Conservation (phyloP, 2,113 vertebrate genomes). For the Todiramphus chloris region DNA sequence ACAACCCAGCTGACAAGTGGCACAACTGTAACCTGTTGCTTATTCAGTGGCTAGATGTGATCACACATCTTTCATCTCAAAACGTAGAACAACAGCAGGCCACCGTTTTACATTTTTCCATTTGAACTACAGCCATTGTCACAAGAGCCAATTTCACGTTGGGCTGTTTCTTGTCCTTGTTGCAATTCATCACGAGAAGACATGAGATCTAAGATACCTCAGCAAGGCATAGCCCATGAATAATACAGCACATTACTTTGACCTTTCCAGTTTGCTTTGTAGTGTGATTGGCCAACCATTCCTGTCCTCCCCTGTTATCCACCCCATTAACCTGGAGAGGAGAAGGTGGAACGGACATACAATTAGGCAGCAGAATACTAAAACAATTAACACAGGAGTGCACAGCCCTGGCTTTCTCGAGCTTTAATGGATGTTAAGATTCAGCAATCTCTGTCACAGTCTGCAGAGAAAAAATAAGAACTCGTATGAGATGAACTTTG, state of each 20-base stretch:
- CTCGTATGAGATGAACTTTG: not conserved
- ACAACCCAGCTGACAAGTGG: not conserved
- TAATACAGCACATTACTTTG: constrained; percentile 48
- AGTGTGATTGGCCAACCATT: constrained; percentile 28
- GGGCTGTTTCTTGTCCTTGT: constrained; percentile 56
- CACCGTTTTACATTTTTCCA: constrained; percentile 49
- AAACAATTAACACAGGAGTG: constrained; percentile 62
- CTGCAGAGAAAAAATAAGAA: constrained; percentile 19
- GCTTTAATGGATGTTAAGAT: constrained; percentile 1
- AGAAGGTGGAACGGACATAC: constrained; percentile 48
- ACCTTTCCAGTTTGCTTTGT: constrained; percentile 67
- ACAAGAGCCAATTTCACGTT: constrained; percentile 58
- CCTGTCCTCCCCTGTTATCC: constrained; percentile 49
- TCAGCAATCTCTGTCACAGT: constrained; percentile 10
- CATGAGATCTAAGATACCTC: constrained; percentile 33
- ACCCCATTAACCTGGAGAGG: constrained; percentile 71
- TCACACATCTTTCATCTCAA: constrained; percentile 42
- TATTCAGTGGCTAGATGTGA: not conserved
- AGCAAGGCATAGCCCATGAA: not conserved
- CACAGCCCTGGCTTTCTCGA: constrained; percentile 23
- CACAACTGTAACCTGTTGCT: not conserved
- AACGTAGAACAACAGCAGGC: constrained; percentile 31
- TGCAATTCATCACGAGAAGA: constrained; percentile 72
- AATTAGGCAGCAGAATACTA: constrained; percentile 68
- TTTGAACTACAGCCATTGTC: constrained; percentile 66